Evolutionary conservation across 2,113 vertebrate genomes (phyloP).

Genomic region (Albula glossodonta): DNA sequence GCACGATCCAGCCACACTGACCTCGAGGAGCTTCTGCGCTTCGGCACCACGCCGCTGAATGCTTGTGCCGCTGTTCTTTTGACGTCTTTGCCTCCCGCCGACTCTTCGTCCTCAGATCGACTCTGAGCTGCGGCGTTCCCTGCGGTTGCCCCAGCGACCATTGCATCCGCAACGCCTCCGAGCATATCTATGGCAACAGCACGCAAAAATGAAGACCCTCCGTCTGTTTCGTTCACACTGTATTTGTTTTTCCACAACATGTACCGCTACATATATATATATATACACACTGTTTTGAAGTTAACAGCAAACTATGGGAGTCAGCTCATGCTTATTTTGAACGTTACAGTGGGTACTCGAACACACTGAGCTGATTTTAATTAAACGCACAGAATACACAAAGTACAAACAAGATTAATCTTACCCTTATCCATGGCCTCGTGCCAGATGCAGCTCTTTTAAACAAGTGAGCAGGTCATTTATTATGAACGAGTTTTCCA

Average conservation of each 20-base stretch:
- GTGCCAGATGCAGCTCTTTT: constrained; percentile 9
- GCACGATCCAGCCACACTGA: constrained; percentile 48
- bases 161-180: constrained; percentile 63
- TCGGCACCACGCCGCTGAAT: constrained; percentile 82
- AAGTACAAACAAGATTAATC: background rate
- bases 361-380: background rate
- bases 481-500: constrained; percentile 21
- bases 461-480: constrained; percentile 20
- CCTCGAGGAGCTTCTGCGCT: constrained; percentile 93
- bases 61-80: constrained; percentile 82
- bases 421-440: constrained; percentile 45
- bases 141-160: constrained; percentile 72
- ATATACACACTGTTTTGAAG: too few species aligned
- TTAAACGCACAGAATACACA: background rate
- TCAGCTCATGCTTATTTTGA: background rate
- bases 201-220: constrained; percentile 2
- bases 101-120: constrained; percentile 89
- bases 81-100: constrained; percentile 76
- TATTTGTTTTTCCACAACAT: background rate
- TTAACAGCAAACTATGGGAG: background rate
- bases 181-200: constrained; percentile 61
- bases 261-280: background rate
- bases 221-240: background rate
- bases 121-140: constrained; percentile 76
- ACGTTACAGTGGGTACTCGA: background rate